These are phyloP conservation scores for Deroptyus accipitrinus DNA, from an alignment of 2,113 vertebrate species.

Conservation along the genomic window DNA sequence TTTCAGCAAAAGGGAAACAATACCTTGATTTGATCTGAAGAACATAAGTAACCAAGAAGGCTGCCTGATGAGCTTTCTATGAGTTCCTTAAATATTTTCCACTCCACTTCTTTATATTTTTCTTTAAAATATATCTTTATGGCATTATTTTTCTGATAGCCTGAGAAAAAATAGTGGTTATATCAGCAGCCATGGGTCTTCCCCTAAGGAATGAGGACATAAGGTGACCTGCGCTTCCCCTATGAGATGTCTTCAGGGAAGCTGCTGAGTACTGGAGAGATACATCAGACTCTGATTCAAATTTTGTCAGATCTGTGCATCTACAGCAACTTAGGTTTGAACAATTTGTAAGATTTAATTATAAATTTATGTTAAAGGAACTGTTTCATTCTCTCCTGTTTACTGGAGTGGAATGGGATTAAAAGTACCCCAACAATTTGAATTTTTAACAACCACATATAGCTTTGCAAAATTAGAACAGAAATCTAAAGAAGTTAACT, in stretches of 20 bases:
- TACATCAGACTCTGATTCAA: background rate
- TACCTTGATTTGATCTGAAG: background rate
- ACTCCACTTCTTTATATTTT: background rate
- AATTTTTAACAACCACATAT: background rate
- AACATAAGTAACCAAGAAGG: background rate
- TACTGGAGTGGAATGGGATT: background rate
- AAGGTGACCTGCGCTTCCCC: background rate
- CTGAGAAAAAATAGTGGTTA: background rate
- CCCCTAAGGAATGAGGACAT: background rate
- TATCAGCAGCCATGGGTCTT: background rate
- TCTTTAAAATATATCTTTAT: background rate
- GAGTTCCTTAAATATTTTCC: background rate
- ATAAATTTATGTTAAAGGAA: background rate
- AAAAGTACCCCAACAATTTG: background rate
- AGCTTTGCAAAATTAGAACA: background rate
- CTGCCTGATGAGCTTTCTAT: background rate
- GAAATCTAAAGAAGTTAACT: background rate
- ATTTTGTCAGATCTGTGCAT: background rate
- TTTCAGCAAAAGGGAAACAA: background rate
- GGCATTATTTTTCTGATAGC: background rate
- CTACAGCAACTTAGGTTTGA: background rate
- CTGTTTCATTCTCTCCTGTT: background rate
- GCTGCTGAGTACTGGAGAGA: background rate
- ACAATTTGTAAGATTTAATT: background rate
- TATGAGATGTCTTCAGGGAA: background rate